Conservation (phyloP, 2,113 vertebrate species). For the Calidris pygmaea region DNA sequence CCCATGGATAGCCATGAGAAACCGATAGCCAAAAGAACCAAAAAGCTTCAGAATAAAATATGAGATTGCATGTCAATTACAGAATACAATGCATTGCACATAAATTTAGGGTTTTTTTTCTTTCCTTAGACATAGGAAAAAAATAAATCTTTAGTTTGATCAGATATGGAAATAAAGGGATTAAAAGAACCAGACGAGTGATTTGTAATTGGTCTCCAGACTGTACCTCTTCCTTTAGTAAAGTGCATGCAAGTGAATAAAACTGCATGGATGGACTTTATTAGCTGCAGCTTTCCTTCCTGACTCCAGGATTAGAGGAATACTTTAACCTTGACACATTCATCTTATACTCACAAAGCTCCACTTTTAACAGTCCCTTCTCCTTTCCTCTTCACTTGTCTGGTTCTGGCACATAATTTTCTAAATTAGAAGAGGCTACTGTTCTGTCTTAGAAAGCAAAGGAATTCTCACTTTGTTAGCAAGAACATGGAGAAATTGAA, state of each 20-base stretch:
- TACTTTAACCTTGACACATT: conserved; percentile 75
- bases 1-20: background rate
- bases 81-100: background rate
- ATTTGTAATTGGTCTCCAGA: conserved; percentile 79
- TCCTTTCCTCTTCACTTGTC: conserved; percentile 55
- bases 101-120: background rate
- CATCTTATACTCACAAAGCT: conserved; percentile 57
- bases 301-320: conserved; percentile 68
- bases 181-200: conserved; percentile 73
- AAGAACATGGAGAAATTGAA: background rate
- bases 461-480: background rate
- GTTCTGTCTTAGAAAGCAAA: background rate
- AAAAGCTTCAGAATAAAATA: conserved; percentile 3
- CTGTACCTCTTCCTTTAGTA: conserved; percentile 48
- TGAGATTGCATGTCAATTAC: background rate
- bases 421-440: conserved; percentile 43
- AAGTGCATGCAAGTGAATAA: conserved; percentile 56
- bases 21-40: background rate
- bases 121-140: background rate
- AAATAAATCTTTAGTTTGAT: conserved; percentile 64
- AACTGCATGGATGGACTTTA: conserved; percentile 59
- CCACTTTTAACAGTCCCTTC: conserved; percentile 10
- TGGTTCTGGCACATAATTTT: conserved; percentile 47
- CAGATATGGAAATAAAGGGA: conserved; percentile 74
- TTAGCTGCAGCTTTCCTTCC: conserved; percentile 68